These are phyloP conservation scores for Mirza zaza DNA, from an alignment of 2,113 vertebrate species.

Conservation along the genomic window DNA sequence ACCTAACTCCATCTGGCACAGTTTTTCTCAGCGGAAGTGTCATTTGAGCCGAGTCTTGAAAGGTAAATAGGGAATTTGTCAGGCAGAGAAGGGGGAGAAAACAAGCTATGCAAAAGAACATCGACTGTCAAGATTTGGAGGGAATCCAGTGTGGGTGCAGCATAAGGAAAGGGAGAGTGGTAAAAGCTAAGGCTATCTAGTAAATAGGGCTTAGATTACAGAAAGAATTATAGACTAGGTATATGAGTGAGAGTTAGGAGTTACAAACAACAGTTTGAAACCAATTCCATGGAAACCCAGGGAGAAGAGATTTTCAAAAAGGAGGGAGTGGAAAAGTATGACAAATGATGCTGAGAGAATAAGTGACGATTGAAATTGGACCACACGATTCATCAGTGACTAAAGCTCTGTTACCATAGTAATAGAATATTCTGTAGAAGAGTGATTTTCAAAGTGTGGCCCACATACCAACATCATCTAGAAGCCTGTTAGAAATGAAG, in stretches of 20 bases:
- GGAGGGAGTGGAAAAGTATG: not conserved
- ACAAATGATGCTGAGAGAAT: not conserved
- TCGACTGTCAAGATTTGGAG: not conserved
- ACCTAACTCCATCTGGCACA: not conserved
- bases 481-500: not conserved
- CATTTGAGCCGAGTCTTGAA: constrained; percentile 7
- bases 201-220: not conserved
- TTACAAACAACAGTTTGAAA: not conserved
- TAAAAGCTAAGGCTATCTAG: not conserved
- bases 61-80: not conserved
- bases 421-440: not conserved
- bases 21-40: not conserved
- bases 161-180: not conserved
- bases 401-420: not conserved
- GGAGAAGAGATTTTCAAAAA: not conserved
- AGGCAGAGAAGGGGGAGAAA: not conserved
- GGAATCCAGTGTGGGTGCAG: not conserved
- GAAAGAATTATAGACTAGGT: not conserved
- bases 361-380: not conserved
- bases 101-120: not conserved
- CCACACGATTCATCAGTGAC: not conserved
- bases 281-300: not conserved
- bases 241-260: not conserved
- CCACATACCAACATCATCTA: not conserved
- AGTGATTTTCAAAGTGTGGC: not conserved